Evolutionary conservation across 2,888 invertebrate genomes (phyloP), one percentile per base, ranked within the genome.

Genomic region (Lottia gigantea): DNA sequence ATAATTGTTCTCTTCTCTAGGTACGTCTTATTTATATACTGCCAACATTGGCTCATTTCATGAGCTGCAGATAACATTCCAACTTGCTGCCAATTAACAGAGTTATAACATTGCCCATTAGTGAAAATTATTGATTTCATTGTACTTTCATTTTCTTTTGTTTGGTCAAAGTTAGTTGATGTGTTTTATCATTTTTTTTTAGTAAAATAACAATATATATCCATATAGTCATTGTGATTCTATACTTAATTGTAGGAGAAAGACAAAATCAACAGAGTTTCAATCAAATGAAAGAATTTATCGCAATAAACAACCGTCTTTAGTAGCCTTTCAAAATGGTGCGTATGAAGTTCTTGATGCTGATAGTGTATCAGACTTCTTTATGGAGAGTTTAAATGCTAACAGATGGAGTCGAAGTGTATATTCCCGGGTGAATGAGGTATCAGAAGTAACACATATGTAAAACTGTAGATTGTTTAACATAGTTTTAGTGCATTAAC

Each of bases 271-370:
- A 19, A 68, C 62, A 16, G 68, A 68, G 25, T 47, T 68, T 16
- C 46, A 62, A 26, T 64, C 46, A 25, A 46, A 62, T 31, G 23
- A 65, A n/a, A 63, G 64, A 15, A 64, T 68, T 40, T 47, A 68
- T 40, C 68, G 68, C 25, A 64, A 68, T 47, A 68, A 25, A 12
- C 23, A 45, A 15, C 46, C 46, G 19, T 49, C 68, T 26, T 26
- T 49, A 16, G 46, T 68, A 8, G 68, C 68, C 26, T 68, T 63
- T 31, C 68, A 68, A 19, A 68, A 68, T 64, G 64, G 64, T 64
- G 68, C 68, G 45, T 68, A 68, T 40, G 67, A 67, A n/a, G 47
- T 40, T 19, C 7, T 67, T 16, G 68, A 68, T 49, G 6, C 19
- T 11, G 55, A 25, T 6, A 46, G 63, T 14, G 19, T 55, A 23